Base-by-base conservation (phyloP, 2,113 vertebrate genomes). In the Halcyon malimbica region DNA sequence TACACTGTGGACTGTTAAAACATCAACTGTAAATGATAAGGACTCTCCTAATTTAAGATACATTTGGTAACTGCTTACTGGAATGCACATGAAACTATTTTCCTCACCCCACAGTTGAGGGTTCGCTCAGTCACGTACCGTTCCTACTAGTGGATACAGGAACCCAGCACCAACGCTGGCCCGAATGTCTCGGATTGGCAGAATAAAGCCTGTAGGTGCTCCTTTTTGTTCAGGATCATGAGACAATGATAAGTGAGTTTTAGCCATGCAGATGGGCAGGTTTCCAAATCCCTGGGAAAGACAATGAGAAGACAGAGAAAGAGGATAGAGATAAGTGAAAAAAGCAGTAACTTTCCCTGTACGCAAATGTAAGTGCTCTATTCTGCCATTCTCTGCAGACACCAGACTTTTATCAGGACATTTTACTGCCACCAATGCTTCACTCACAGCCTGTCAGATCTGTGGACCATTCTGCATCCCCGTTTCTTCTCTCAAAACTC, bases 261-360 rank as follows among this genome's bases (percentile, higher is more conserved):
- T 99, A 25, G 99, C 99, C 99, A 99, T 99, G 97, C 99, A 99
- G 95, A 99, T 98, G 29, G 99, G 99, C 79, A 99, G 98, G 85
- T 98, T 98, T 80, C 98, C 98, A 94, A 99, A 99, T 41, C 99
- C 99, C 99, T 99, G 87, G 44, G 64, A 48, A 87, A 70, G 20
- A 39, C 71, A 79, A 37, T 14, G 48, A 87, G 87, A 90, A 53
- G 4, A 93, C 17, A 41, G 73, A 85, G 50, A 83, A 82, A 78
- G 35, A 71, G 23, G 24, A 67, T 28, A 70, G 35, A 87, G 73
- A 19, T 50, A 81, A 41, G 13, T 87, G 56, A 80, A 60, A 57
- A 46, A 82, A 60, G 3, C 4, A 85, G 46, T 64, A 76, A 80
- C 69, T 29, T 42, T 69, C 87, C 60, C 41, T n/a, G 24, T 53